Evolutionary conservation across 2,888 invertebrate genomes (phyloP).

Genomic region (Halictus ligatus): DNA sequence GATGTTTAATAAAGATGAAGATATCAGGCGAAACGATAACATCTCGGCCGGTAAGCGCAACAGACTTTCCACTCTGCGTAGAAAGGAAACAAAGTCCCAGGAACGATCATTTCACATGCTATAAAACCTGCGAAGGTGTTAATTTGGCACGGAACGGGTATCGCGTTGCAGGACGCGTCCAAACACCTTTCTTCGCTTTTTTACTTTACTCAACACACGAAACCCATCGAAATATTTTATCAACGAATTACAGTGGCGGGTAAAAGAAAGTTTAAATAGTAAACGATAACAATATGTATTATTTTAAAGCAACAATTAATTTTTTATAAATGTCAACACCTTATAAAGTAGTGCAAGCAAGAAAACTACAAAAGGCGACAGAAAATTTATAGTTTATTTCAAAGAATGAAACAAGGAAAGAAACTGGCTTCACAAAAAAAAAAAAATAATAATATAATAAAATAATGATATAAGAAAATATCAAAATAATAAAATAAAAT

Average conservation of each 20-base stretch:
- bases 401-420: too few species aligned
- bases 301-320: too few species aligned
- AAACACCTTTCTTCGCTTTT: slow-evolving; percentile 2
- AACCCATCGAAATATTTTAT: neutral
- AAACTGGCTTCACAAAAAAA: too few species aligned
- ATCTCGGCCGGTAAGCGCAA: slow-evolving; percentile 8
- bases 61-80: slow-evolving; percentile 31
- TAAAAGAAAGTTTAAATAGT: neutral
- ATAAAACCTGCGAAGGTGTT: slow-evolving; percentile 40
- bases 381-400: too few species aligned
- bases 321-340: too few species aligned
- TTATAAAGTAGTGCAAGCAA: too few species aligned
- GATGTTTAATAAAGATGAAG: slow-evolving; percentile 44
- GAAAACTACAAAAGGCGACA: too few species aligned
- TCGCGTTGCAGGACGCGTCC: neutral
- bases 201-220: neutral
- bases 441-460: too few species aligned
- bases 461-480: too few species aligned
- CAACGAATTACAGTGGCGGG: neutral
- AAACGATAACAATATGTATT: too few species aligned
- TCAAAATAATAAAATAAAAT: too few species aligned
- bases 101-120: slow-evolving; percentile 10
- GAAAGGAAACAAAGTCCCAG: slow-evolving; percentile 37
- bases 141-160: slow-evolving; percentile 17
- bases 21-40: slow-evolving; percentile 33